Conservation (phyloP, 2,888 invertebrate genomes). For the Auanema sp. region DNA sequence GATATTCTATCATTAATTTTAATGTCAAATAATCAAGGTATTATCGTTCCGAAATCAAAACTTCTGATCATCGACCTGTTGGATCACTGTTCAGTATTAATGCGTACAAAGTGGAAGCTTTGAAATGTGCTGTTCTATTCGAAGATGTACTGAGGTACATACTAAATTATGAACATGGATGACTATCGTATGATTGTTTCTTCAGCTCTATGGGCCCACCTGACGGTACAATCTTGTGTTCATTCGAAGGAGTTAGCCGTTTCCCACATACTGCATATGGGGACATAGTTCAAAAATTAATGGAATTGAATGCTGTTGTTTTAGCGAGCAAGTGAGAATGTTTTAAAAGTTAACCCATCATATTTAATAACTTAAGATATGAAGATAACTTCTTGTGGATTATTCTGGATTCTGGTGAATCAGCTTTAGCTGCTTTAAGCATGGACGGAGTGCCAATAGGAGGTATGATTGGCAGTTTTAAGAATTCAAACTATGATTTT, state of each 20-base stretch:
- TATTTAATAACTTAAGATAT: constrained; percentile 69
- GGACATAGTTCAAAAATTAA: constrained; percentile 50
- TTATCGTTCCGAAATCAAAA: constrained; percentile 84
- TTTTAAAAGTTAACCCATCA: constrained; percentile 4
- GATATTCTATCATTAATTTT: too few relatives aligned
- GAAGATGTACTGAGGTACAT: constrained; percentile 68
- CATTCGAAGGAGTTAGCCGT: constrained; percentile 52
- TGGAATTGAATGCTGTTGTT: constrained; percentile 50
- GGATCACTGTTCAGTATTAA: constrained; percentile 87
- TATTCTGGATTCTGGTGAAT: constrained; percentile 85
- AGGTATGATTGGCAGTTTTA: background rate
- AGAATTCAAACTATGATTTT: background rate
- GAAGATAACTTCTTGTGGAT: constrained; percentile 87
- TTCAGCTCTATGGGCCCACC: constrained; percentile 79
- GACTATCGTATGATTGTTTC: too few relatives aligned
- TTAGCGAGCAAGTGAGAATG: constrained; percentile 57
- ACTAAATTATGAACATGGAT: background rate
- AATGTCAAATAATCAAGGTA: constrained; percentile 71
- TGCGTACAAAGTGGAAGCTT: constrained; percentile 78
- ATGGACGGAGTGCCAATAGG: constrained; percentile 63
- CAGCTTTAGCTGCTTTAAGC: constrained; percentile 73
- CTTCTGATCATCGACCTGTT: constrained; percentile 76
- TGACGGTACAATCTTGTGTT: constrained; percentile 86
- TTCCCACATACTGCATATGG: constrained; percentile 52
- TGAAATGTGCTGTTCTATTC: constrained; percentile 79